These are phyloP conservation scores for Trissolcus basalis DNA, from an alignment of 1,140 invertebrate genomes.

Conservation along the genomic window DNA sequence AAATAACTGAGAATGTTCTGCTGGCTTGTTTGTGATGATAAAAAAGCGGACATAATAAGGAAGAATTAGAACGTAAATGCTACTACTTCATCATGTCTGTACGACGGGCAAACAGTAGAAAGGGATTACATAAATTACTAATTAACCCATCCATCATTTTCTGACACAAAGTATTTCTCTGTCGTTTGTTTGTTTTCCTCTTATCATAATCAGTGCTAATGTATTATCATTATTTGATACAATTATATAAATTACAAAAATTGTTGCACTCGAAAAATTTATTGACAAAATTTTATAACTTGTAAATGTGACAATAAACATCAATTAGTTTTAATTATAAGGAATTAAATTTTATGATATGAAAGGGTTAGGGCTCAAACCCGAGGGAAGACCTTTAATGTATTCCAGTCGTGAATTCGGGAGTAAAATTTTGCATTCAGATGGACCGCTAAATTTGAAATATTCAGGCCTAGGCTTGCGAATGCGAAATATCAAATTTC, in stretches of 20 bases:
- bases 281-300: not conserved
- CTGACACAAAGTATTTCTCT: not conserved
- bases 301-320: not conserved
- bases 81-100: conserved; percentile 7
- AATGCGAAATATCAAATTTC: not conserved
- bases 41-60: not conserved
- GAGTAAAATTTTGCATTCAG: conserved; percentile 5
- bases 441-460: not conserved
- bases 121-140: conserved; percentile 4
- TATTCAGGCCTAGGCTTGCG: not conserved
- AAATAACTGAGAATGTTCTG: too few species aligned
- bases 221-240: too few species aligned
- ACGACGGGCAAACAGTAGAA: conserved; percentile 4
- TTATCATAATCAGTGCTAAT: too few species aligned
- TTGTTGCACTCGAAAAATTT: too few species aligned
- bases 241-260: too few species aligned
- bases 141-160: not conserved
- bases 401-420: conserved; percentile 8
- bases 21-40: not conserved
- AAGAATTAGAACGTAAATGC: conserved; percentile 17
- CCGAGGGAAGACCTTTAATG: not conserved
- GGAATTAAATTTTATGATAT: conserved; percentile 1
- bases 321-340: not conserved
- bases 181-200: not conserved
- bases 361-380: not conserved